Conservation (phyloP, 2,797 vertebrate genomes). For the Gastrophryne carolinensis region DNA sequence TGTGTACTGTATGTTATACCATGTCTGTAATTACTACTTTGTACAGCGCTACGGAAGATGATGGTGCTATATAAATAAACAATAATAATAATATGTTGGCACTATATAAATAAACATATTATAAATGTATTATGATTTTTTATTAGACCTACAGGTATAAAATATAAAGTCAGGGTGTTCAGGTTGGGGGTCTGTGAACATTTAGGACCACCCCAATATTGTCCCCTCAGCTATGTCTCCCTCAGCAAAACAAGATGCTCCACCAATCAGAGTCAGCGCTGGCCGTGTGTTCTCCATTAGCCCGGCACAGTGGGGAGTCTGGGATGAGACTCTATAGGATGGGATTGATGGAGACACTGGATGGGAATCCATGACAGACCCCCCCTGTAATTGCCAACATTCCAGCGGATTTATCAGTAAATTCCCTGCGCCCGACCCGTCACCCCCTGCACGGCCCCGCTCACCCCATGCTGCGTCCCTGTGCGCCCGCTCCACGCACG, state of each 20-base stretch:
- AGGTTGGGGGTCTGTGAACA: too few species aligned
- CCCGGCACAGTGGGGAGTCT: not conserved
- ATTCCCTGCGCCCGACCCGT: slow-evolving; percentile 23
- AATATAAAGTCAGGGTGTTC: too few species aligned
- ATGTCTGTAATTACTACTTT: too few species aligned
- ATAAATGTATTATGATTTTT: too few species aligned
- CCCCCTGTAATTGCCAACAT: slow-evolving; percentile 20
- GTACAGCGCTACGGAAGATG: too few species aligned
- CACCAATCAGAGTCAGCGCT: not conserved
- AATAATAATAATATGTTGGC: too few species aligned
- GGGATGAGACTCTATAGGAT: not conserved
- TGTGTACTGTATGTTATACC: too few species aligned
- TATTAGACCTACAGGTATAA: too few species aligned
- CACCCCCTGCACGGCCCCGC: slow-evolving; percentile 11
- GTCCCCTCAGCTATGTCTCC: not conserved
- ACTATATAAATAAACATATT: too few species aligned
- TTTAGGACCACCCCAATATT: not conserved
- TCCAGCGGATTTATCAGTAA: slow-evolving; percentile 19
- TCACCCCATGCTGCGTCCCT: too few species aligned
- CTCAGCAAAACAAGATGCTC: not conserved
- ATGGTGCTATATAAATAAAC: too few species aligned
- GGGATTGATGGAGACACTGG: not conserved
- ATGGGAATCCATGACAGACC: slow-evolving; percentile 11
- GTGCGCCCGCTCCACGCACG: too few species aligned
- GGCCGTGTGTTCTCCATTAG: slow-evolving; percentile 21